Evolutionary conservation across 2,113 vertebrate genomes (phyloP).

Genomic region (Phyllostomus hastatus): DNA sequence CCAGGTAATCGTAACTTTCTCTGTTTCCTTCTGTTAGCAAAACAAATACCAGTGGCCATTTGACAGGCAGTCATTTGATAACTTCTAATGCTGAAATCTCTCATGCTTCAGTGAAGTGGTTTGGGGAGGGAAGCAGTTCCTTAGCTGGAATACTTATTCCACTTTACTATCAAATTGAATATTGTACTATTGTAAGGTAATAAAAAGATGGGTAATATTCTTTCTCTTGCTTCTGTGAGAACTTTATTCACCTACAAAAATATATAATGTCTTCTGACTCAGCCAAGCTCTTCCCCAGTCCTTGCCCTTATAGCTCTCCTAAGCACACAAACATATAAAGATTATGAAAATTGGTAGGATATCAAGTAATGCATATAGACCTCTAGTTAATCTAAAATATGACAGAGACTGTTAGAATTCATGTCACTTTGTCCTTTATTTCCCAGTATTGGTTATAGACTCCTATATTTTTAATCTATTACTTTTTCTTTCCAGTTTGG

Average conservation of each 20-base stretch:
- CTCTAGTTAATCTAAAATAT: constrained; percentile 4
- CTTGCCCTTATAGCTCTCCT: neutral
- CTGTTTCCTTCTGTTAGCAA: neutral
- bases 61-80: neutral
- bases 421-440: constrained; percentile 23
- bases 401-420: neutral
- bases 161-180: neutral
- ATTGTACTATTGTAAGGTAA: neutral
- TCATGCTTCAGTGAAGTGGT: neutral
- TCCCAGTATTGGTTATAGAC: neutral
- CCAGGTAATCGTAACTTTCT: constrained; percentile 70
- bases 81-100: neutral
- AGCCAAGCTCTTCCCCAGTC: neutral
- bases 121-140: neutral
- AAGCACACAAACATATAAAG: neutral
- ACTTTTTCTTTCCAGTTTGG: constrained; percentile 74
- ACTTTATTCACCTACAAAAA: constrained; percentile 20
- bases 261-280: neutral
- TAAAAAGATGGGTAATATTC: neutral
- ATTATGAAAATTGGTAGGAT: neutral
- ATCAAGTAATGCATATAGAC: neutral
- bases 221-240: constrained; percentile 35
- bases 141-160: neutral
- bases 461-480: neutral
- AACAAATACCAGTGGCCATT: neutral